Conservation (phyloP, 92 coral and sea anemone genomes). For the Nematostella vectensis region DNA sequence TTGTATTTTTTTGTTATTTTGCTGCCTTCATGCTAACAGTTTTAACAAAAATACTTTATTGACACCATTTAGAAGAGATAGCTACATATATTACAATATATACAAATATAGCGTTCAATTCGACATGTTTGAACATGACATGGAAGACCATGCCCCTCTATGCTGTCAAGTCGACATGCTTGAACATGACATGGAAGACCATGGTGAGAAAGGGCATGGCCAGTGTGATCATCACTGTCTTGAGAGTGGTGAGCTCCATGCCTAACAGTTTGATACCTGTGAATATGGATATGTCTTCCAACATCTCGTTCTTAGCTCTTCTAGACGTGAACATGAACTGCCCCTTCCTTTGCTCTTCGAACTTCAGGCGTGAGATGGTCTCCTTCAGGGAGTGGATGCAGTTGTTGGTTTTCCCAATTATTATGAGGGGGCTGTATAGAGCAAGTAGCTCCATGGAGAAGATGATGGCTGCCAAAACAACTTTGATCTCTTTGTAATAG, state of each 20-base stretch:
- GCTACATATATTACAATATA: too few relatives aligned
- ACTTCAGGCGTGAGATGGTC: constrained; percentile 8
- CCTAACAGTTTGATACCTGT: constrained; percentile 14
- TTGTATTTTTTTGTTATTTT: too few relatives aligned
- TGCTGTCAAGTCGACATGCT: constrained; percentile 13
- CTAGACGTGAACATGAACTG: constrained; percentile 1
- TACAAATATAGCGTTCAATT: too few relatives aligned
- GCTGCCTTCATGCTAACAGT: too few relatives aligned
- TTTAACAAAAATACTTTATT: too few relatives aligned
- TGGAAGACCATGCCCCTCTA: constrained; percentile 10
- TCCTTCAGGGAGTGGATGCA: neutral
- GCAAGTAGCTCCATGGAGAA: constrained; percentile 44
- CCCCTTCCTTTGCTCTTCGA: constrained; percentile 7
- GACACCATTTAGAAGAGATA: too few relatives aligned
- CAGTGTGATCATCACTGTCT: constrained; percentile 6
- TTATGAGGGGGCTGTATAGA: constrained; percentile 53
- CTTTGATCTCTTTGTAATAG: neutral
- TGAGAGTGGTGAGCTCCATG: constrained; percentile 17
- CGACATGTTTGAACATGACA: constrained; percentile 19
- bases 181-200: constrained; percentile 14
- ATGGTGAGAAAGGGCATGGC: constrained; percentile 18
- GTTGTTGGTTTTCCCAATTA: constrained; percentile 50
- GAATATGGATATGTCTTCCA: neutral
- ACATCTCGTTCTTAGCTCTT: constrained; percentile 2
- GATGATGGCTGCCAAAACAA: constrained; percentile 2